Evolutionary conservation across 2,888 invertebrate species (phyloP).

Genomic region (Tiliacea aurago): DNA sequence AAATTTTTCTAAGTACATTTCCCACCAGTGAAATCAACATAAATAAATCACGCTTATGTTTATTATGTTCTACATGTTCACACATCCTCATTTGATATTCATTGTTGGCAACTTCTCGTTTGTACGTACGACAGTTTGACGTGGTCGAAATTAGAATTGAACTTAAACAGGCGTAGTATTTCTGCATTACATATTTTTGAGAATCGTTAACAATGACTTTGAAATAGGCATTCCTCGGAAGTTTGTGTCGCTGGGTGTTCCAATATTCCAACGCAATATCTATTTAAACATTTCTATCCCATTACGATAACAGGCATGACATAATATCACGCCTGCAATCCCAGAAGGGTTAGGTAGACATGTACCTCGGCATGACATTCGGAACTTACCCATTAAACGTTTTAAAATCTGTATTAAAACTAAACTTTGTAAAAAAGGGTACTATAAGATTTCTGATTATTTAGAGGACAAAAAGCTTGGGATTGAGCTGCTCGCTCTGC

Average conservation of each 20-base stretch:
- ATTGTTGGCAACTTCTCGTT: constrained; percentile 58
- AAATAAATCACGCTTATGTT: constrained; percentile 73
- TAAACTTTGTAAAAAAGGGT: too few species aligned
- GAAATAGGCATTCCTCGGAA: constrained; percentile 9
- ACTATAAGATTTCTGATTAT: too few species aligned
- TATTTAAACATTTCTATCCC: constrained; percentile 10
- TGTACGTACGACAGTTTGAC: constrained; percentile 58
- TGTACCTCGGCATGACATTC: too few species aligned
- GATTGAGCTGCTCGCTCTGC: too few species aligned
- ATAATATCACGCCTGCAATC: background rate
- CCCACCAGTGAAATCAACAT: constrained; percentile 71
- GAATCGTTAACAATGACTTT: constrained; percentile 36
- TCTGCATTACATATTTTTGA: constrained; percentile 44
- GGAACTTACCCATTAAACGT: too few species aligned
- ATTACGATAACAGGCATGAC: constrained; percentile 14
- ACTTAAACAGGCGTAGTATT: constrained; percentile 44
- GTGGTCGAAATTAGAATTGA: constrained; percentile 69
- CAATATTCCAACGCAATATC: constrained; percentile 14
- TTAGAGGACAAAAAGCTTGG: too few species aligned
- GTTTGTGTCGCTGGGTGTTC: constrained; percentile 11
- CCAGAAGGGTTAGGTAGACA: too few species aligned
- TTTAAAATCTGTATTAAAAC: too few species aligned
- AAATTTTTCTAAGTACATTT: constrained; percentile 57
- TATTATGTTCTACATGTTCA: constrained; percentile 74
- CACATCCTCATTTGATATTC: constrained; percentile 76